Percentiles rank a stretch among this genome's conserved stretches.
phyloP scores from a whole-genome alignment of 2,113 vertebrate species.

The Uria lomvia region DNA sequence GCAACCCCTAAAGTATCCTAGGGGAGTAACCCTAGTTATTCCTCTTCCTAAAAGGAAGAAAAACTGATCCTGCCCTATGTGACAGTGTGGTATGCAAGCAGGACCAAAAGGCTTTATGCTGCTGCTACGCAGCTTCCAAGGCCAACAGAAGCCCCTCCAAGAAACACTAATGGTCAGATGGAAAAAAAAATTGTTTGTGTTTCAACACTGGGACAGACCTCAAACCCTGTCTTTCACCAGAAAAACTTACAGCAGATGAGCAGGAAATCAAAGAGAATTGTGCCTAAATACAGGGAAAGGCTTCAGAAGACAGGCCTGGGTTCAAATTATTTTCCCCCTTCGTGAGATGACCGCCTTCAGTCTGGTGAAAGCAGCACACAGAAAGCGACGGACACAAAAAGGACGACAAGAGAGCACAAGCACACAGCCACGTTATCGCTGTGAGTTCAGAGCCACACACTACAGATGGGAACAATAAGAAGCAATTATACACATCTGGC shows the following conservation, averaged over 20 bases:
- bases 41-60: neutral
- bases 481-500: slow-evolving; percentile 23
- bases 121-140: neutral
- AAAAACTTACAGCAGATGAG: neutral
- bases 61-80: neutral
- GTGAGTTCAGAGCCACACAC: neutral
- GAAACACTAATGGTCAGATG: neutral
- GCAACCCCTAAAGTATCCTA: neutral
- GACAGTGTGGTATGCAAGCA: neutral
- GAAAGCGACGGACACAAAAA: neutral
- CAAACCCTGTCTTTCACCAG: neutral
- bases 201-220: neutral
- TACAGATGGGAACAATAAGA: neutral
- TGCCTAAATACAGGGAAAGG: neutral
- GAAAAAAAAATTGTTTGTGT: neutral
- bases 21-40: neutral
- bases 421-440: neutral
- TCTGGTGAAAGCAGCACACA: neutral
- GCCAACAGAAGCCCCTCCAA: neutral
- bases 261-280: neutral
- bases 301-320: neutral
- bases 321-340: neutral
- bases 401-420: neutral
- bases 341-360: neutral
- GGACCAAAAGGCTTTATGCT: neutral